Evolutionary conservation across 1,140 invertebrate species (phyloP).

Genomic region (Caerostris extrusa): DNA sequence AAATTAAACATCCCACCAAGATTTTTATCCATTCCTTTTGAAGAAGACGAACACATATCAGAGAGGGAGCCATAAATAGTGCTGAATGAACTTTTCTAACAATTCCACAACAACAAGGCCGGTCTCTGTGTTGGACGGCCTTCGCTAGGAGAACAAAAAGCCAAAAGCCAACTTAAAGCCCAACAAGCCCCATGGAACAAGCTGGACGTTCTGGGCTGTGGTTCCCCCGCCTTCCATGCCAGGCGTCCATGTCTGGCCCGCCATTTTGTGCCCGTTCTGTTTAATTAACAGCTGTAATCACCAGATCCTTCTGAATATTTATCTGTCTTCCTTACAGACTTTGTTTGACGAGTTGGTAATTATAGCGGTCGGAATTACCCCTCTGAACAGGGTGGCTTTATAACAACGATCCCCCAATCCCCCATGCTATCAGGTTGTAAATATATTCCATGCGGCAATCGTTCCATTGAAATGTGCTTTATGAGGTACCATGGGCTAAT

Average conservation of each 20-base stretch:
- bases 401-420: no score
- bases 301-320: no score
- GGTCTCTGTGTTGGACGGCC: background rate
- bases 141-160: background rate
- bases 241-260: background rate
- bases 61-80: background rate
- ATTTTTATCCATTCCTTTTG: background rate
- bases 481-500: no score
- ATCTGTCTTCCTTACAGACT: no score
- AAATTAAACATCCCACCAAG: background rate
- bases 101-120: conserved; percentile 23
- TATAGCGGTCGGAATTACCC: no score
- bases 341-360: no score
- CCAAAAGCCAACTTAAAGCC: background rate
- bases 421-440: no score
- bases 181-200: background rate
- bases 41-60: no score
- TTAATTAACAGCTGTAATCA: no score
- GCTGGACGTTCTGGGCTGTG: background rate
- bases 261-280: conserved; percentile 50
- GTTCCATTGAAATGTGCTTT: background rate
- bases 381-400: no score
- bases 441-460: no score
- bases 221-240: background rate
- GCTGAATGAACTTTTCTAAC: background rate